phyloP scores from a whole-genome alignment of 2,797 vertebrate species.

The Intellagama lesueurii region DNA sequence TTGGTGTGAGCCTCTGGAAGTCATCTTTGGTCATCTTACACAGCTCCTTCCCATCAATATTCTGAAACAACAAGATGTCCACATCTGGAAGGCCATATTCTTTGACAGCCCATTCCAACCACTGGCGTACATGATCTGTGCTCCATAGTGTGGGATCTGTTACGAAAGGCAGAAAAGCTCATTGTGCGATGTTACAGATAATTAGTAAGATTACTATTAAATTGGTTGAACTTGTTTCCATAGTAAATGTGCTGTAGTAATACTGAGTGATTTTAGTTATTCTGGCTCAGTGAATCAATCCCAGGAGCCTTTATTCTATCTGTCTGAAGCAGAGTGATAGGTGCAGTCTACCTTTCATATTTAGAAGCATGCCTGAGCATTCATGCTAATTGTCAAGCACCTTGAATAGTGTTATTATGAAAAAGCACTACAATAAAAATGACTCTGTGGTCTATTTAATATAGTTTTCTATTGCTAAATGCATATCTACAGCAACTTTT shows the following conservation, averaged over 20 bases:
- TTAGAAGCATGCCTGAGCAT: background rate
- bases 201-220: background rate
- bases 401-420: background rate
- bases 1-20: slow-evolving; percentile 88
- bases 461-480: no score
- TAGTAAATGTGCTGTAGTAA: background rate
- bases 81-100: slow-evolving; percentile 87
- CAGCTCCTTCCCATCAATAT: slow-evolving; percentile 88
- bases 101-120: slow-evolving; percentile 91
- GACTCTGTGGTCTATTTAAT: background rate
- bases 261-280: background rate
- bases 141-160: slow-evolving; percentile 89
- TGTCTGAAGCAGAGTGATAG: background rate
- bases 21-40: slow-evolving; percentile 92
- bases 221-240: background rate
- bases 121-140: slow-evolving; percentile 88
- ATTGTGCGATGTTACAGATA: background rate
- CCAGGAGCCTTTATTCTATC: background rate
- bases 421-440: background rate
- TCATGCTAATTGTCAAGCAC: background rate
- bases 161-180: background rate
- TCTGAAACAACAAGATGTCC: slow-evolving; percentile 87
- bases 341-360: background rate
- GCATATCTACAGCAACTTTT: no score
- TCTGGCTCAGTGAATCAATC: background rate